Evolutionary conservation across 2,888 invertebrate genomes (phyloP).

Genomic region (Zygothrica quintamaculata): DNA sequence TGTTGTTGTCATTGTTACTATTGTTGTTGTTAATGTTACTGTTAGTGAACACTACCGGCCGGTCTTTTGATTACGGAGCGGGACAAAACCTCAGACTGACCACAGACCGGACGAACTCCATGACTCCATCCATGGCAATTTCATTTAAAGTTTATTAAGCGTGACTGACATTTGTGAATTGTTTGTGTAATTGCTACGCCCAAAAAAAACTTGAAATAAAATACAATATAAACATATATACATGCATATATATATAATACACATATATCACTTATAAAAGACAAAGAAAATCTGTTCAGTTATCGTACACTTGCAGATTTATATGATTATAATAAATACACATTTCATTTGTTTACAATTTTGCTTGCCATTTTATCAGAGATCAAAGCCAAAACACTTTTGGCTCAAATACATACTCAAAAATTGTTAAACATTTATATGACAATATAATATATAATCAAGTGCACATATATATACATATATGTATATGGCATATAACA

Average conservation of each 20-base stretch:
- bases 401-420: no score
- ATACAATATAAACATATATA: constrained; percentile 12
- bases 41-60: constrained; percentile 52
- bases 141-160: constrained; percentile 75
- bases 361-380: no score
- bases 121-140: constrained; percentile 61
- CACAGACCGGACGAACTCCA: constrained; percentile 63
- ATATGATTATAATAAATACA: no score
- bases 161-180: constrained; percentile 77
- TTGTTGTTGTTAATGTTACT: constrained; percentile 3
- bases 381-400: no score
- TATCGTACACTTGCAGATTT: constrained; percentile 1
- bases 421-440: no score
- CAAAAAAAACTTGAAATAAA: constrained; percentile 54
- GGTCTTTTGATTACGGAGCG: constrained; percentile 66
- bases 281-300: constrained; percentile 26
- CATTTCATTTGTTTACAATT: no score
- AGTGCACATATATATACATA: no score
- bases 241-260: constrained; percentile 1
- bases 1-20: constrained; percentile 17
- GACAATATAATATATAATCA: no score
- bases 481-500: no score
- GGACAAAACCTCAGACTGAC: constrained; percentile 38
- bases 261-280: constrained; percentile 7
- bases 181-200: constrained; percentile 69